Conservation (phyloP, 2,888 invertebrate species). For the Ectemnius continuus region DNA sequence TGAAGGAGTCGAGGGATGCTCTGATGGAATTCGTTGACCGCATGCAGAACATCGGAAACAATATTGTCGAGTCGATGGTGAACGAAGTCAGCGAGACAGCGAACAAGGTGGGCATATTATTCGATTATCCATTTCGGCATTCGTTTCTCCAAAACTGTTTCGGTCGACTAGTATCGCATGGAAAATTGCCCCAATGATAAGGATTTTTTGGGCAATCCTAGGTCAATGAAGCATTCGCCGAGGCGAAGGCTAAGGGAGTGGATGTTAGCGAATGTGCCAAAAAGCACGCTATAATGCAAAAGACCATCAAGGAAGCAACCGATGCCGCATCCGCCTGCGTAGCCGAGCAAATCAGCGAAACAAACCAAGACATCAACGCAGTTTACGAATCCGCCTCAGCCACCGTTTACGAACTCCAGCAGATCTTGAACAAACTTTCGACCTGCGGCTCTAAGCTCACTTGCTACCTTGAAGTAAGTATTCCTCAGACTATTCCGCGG, state of each 20-base stretch:
- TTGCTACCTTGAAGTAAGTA: not conserved
- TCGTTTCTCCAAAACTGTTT: too few species aligned
- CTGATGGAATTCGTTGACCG: not conserved
- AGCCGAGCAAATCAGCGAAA: not conserved
- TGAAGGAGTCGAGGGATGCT: accelerated
- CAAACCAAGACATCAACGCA: not conserved
- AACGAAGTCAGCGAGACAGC: not conserved
- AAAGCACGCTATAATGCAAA: conserved; percentile 29
- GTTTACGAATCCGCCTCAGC: not conserved
- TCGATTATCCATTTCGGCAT: too few species aligned
- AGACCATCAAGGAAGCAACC: not conserved
- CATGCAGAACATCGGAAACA: not conserved
- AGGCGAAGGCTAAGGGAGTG: conserved; percentile 10
- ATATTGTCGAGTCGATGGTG: not conserved
- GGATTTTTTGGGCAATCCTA: not conserved
- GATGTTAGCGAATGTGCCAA: conserved; percentile 47
- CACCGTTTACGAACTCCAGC: not conserved
- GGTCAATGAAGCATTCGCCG: not conserved
- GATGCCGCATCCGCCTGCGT: conserved; percentile 8
- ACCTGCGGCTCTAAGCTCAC: not conserved
- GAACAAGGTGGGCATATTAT: too few species aligned
- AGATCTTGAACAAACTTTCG: not conserved
- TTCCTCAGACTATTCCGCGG: not conserved
- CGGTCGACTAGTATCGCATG: too few species aligned
- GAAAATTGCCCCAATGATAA: not conserved